Base-by-base conservation (phyloP, 2,113 vertebrate species). In the Dipodomys spectabilis region DNA sequence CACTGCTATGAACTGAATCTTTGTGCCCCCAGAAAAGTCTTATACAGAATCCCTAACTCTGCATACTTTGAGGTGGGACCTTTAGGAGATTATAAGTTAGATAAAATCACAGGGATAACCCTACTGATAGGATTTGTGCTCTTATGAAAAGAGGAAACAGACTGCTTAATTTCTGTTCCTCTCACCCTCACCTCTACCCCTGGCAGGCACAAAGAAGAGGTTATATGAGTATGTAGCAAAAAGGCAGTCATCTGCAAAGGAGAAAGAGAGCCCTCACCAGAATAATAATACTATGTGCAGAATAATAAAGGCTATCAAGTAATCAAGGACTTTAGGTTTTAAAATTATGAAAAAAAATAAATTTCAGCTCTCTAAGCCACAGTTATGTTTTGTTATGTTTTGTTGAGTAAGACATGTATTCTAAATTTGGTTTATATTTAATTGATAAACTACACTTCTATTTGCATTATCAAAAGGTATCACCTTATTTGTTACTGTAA, bases 391-490 rank as follows among this genome's bases (percentile, higher is more conserved):
- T 71, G 2, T 35, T 82, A 62, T 32, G 28, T 20, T 7, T 57
- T 45, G 4, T 49, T 65, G 25, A 23, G n/a, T n/a, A n/a, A 44
- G 49, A 44, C 4, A 81, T 22, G 25, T 28, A 53, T 16, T 35
- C 7, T 68, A 57, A 74, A 69, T 85, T 67, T 87, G 49, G 60
- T 82, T 95, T 25, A 80, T 27, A 60, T 88, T 95, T 86, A 92
- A 89, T 13, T 78, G 71, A 74, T 8, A 88, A 86, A 85, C 23
- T 60, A 45, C n/a, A 23, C 78, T 93, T 93, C 69, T 84, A 2
- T 62, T 60, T 64, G 45, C 9, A 6, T 69, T 65, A 82, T 81
- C n/a, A 91, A 86, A 88, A 94, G n/a, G 49, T 19, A 20, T 44
- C 44, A 39, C 19, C 7, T n/a, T 75, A 27, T 91, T 82, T 83